Conservation (phyloP, 2,888 invertebrate species). For the Limnephilus lunatus region DNA sequence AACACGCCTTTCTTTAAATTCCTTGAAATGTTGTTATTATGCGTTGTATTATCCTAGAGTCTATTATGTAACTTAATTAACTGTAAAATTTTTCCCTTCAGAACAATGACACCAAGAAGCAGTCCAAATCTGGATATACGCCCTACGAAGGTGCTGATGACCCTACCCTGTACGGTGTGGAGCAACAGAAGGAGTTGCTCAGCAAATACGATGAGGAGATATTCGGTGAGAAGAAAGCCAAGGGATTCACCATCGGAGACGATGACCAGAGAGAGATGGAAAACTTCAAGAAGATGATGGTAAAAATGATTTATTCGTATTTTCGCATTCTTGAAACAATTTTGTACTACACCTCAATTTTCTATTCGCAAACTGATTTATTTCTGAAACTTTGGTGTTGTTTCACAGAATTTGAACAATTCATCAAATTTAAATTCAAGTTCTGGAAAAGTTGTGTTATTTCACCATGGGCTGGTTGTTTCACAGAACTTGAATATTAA, state of each 20-base stretch:
- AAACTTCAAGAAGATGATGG: slow-evolving; percentile 74
- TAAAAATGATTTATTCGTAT: slow-evolving; percentile 66
- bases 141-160: slow-evolving; percentile 90
- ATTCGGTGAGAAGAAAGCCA: slow-evolving; percentile 82
- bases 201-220: slow-evolving; percentile 97
- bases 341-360: neutral
- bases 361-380: neutral
- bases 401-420: too few relatives aligned
- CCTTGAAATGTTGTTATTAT: neutral
- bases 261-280: slow-evolving; percentile 78
- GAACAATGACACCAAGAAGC: slow-evolving; percentile 90
- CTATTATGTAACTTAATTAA: neutral
- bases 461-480: too few relatives aligned
- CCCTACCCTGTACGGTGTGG: slow-evolving; percentile 82
- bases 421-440: too few relatives aligned
- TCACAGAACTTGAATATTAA: too few relatives aligned
- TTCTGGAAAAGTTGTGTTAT: too few relatives aligned
- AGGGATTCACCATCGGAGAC: slow-evolving; percentile 87
- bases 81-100: slow-evolving; percentile 68
- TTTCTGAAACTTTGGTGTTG: neutral
- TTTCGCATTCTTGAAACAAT: neutral
- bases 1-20: neutral
- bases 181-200: slow-evolving; percentile 83
- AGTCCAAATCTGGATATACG: slow-evolving; percentile 89
- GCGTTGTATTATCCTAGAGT: too few relatives aligned